Conservation (phyloP, 2,113 vertebrate genomes). For the Myodes glareolus region DNA sequence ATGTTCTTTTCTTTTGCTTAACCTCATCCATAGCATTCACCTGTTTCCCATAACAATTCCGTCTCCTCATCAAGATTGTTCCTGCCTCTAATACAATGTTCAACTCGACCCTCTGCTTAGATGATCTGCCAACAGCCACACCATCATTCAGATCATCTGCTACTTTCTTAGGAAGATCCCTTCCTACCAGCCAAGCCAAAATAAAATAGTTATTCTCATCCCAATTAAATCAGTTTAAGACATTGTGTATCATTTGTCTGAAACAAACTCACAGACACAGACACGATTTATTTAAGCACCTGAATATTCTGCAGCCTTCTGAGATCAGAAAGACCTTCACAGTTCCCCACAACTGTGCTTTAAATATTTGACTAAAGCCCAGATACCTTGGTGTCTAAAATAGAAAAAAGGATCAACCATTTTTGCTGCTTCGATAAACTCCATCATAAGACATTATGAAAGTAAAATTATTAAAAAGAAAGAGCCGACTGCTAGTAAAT, state of each 20-base stretch:
- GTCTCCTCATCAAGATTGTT: neutral
- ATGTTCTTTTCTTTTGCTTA: neutral
- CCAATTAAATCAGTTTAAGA: neutral
- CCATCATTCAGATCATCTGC: no score
- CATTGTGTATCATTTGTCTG: neutral
- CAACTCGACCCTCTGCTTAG: neutral
- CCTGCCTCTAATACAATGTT: neutral
- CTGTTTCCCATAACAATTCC: neutral
- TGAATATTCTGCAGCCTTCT: neutral
- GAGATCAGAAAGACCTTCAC: neutral
- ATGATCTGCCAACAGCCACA: neutral
- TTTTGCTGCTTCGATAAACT: neutral
- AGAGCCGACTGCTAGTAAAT: neutral
- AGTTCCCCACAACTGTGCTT: neutral
- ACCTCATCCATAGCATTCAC: neutral
- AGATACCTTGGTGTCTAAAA: neutral
- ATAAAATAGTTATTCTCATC: neutral
- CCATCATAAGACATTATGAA: neutral
- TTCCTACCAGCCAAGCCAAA: neutral
- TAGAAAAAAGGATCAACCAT: no score
- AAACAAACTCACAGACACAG: neutral
- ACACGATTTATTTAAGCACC: neutral
- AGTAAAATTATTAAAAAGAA: neutral
- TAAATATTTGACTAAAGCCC: neutral
- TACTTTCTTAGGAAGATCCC: neutral